Evolutionary conservation across 2,888 invertebrate species (phyloP).

Genomic region (Prosopocoilus inquinatus): DNA sequence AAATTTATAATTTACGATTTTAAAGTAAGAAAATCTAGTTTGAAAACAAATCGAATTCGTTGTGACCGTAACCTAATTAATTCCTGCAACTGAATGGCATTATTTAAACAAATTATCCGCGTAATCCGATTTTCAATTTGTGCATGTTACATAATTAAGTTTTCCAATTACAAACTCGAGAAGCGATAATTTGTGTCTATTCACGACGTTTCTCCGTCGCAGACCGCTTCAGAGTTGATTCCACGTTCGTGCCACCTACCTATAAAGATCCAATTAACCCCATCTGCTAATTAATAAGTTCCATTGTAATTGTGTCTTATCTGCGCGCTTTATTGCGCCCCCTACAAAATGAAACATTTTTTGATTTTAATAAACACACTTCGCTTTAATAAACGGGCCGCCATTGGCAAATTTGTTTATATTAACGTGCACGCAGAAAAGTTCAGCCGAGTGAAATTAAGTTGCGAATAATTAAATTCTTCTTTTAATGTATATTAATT

Average conservation of each 20-base stretch:
- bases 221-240: background rate
- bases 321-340: background rate
- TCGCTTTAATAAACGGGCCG: background rate
- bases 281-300: no score
- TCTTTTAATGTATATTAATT: background rate
- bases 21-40: no score
- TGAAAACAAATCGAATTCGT: no score
- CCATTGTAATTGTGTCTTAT: no score
- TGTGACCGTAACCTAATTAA: no score
- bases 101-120: no score
- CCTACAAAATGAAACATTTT: constrained; percentile 12
- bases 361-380: constrained; percentile 10
- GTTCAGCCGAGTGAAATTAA: background rate
- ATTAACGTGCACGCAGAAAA: background rate
- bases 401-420: background rate
- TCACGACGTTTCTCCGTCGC: no score
- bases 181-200: no score
- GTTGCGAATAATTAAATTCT: background rate
- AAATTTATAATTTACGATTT: no score
- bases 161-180: constrained; percentile 9
- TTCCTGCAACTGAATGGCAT: no score
- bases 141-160: constrained; percentile 12
- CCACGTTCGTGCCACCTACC: constrained; percentile 10
- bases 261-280: constrained; percentile 13
- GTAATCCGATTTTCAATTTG: background rate